Evolutionary conservation across 1,140 invertebrate genomes (phyloP).

Genomic region (Thaumatotibia leucotreta): DNA sequence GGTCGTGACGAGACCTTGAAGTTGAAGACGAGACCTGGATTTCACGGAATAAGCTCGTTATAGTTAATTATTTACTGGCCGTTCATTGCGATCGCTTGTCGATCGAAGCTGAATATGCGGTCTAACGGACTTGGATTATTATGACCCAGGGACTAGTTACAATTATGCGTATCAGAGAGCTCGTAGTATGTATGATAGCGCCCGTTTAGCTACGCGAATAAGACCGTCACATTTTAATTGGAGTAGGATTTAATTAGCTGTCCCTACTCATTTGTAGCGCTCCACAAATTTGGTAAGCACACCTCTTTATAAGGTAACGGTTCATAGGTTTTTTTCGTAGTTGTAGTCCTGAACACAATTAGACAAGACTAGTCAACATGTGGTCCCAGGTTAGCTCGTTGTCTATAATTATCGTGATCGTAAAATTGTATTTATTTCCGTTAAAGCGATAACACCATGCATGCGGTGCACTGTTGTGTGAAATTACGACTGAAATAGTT

Average conservation of each 20-base stretch:
- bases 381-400: constrained; percentile 28
- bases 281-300: constrained; percentile 9
- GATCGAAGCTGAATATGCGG: neutral
- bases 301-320: constrained; percentile 21
- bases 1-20: neutral
- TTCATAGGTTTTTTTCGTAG: constrained; percentile 18
- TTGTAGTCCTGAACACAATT: constrained; percentile 24
- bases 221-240: neutral
- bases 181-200: neutral
- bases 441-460: neutral
- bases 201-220: neutral
- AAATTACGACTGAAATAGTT: too few relatives aligned
- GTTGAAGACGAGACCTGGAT: constrained; percentile 3
- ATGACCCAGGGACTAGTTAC: neutral
- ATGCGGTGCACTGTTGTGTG: too few relatives aligned
- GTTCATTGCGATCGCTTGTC: neutral
- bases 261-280: constrained; percentile 12
- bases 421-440: neutral
- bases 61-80: neutral
- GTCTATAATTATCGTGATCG: neutral
- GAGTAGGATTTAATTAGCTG: constrained; percentile 2
- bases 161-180: neutral
- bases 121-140: neutral
- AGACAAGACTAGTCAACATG: constrained; percentile 28
- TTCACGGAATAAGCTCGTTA: constrained; percentile 13